Conservation (phyloP, 2,888 invertebrate species). For the Melieria picta region DNA sequence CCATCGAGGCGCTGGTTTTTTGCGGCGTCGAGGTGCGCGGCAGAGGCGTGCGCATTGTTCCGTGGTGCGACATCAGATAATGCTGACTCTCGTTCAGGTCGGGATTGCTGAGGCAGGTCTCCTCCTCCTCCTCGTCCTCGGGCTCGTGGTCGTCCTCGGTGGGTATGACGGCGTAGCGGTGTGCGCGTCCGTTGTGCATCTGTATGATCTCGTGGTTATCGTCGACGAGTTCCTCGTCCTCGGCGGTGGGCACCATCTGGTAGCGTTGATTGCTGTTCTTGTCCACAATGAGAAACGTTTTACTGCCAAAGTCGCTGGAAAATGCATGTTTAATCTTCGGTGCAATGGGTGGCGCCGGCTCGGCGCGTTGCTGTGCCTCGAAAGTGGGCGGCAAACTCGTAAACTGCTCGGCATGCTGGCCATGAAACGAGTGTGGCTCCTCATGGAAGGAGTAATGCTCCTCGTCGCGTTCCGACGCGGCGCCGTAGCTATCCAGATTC, state of each 20-base stretch:
- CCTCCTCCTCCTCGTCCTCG: constrained; percentile 58
- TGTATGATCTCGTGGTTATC: constrained; percentile 66
- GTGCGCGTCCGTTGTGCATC: constrained; percentile 65
- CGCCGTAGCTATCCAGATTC: constrained; percentile 57
- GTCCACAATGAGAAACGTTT: constrained; percentile 67
- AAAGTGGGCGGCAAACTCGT: constrained; percentile 60
- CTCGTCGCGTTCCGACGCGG: constrained; percentile 44
- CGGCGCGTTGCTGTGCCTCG: constrained; percentile 25
- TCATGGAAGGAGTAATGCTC: constrained; percentile 60
- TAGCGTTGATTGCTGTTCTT: constrained; percentile 70
- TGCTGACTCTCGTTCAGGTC: constrained; percentile 66
- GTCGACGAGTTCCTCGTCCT: constrained; percentile 68
- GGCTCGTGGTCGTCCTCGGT: constrained; percentile 66
- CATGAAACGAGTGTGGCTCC: constrained; percentile 55
- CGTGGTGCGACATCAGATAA: constrained; percentile 41
- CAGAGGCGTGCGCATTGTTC: constrained; percentile 44
- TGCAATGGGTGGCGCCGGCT: constrained; percentile 27
- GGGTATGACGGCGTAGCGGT: constrained; percentile 72
- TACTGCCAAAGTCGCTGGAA: constrained; percentile 66
- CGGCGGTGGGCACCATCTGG: constrained; percentile 75
- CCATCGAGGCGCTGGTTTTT: constrained; percentile 38
- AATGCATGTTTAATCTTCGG: constrained; percentile 63
- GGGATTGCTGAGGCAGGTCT: constrained; percentile 64
- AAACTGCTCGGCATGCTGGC: constrained; percentile 53
- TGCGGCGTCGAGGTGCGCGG: constrained; percentile 63